Evolutionary conservation across 1,140 invertebrate species (phyloP).

Genomic region (Parasteatoda tepidariorum): DNA sequence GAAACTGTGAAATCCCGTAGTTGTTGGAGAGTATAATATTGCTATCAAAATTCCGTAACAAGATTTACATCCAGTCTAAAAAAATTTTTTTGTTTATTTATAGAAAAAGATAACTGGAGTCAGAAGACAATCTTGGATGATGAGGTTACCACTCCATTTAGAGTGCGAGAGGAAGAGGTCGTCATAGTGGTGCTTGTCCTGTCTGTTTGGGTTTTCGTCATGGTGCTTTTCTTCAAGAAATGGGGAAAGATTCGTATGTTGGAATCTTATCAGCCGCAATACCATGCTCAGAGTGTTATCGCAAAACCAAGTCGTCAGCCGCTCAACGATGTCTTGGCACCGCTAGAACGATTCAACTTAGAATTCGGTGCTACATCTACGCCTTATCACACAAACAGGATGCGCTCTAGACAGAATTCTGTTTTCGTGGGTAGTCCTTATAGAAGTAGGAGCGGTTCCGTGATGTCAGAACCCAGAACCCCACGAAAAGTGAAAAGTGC

Average conservation of each 20-base stretch:
- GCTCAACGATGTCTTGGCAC: slow-evolving; percentile 30
- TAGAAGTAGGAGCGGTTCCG: slow-evolving; percentile 51
- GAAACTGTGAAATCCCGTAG: neutral
- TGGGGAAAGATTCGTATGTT: slow-evolving; percentile 93
- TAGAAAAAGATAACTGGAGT: slow-evolving; percentile 52
- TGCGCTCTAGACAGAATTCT: slow-evolving; percentile 75
- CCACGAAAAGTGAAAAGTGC: slow-evolving; percentile 83
- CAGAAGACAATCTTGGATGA: slow-evolving; percentile 29
- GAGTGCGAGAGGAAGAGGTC: slow-evolving; percentile 85
- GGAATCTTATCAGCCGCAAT: slow-evolving; percentile 86
- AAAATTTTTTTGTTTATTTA: neutral
- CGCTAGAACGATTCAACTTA: slow-evolving; percentile 24
- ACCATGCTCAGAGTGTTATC: slow-evolving; percentile 71
- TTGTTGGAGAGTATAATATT: neutral
- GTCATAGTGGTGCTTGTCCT: slow-evolving; percentile 89
- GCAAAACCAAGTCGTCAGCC: slow-evolving; percentile 35
- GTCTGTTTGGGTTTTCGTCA: slow-evolving; percentile 87
- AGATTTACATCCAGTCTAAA: neutral
- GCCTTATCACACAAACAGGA: neutral
- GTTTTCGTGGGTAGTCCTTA: slow-evolving; percentile 81
- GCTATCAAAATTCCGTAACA: neutral
- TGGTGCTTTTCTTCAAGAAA: slow-evolving; percentile 85
- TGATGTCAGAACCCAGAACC: slow-evolving; percentile 55
- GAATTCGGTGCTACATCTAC: slow-evolving; percentile 14
- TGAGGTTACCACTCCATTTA: slow-evolving; percentile 67